phyloP scores from a whole-genome alignment of 2,113 vertebrate species.

The Poicephalus meyeri region DNA sequence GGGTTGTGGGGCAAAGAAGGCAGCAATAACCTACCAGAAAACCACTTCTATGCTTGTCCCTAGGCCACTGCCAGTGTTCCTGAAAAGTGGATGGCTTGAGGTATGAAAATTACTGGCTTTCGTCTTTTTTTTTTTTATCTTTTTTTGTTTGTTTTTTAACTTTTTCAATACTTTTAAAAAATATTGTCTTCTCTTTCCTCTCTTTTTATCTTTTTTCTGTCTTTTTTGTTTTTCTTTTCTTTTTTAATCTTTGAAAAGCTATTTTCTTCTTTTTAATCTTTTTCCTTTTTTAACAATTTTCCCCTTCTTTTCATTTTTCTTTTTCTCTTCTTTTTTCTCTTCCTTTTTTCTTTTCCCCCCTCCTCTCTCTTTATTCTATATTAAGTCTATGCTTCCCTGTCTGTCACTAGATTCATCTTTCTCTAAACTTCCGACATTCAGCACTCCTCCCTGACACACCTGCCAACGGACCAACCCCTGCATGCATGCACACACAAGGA shows the following conservation, averaged over 20 bases:
- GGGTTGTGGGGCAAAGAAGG: not conserved
- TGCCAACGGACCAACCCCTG: not conserved
- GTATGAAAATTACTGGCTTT: not conserved
- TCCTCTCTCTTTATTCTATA: accelerated
- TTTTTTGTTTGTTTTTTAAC: not conserved
- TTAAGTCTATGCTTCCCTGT: not conserved
- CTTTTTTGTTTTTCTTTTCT: not conserved
- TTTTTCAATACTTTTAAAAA: accelerated
- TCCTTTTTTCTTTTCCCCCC: no score
- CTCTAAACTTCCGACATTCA: not conserved
- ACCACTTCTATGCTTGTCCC: not conserved
- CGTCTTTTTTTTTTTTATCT: not conserved
- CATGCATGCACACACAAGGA: accelerated
- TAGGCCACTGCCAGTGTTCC: not conserved
- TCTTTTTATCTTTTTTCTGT: not conserved
- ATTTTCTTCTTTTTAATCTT: no score
- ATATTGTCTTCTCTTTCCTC: accelerated
- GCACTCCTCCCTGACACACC: not conserved
- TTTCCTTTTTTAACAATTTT: no score
- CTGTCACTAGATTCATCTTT: not conserved
- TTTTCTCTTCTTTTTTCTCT: not conserved
- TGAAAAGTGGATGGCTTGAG: not conserved
- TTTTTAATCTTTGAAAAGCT: no score
- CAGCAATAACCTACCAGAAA: not conserved
- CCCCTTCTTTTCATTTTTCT: no score